Base-by-base conservation (phyloP, 2,113 vertebrate species). In the Glareola pratincola region DNA sequence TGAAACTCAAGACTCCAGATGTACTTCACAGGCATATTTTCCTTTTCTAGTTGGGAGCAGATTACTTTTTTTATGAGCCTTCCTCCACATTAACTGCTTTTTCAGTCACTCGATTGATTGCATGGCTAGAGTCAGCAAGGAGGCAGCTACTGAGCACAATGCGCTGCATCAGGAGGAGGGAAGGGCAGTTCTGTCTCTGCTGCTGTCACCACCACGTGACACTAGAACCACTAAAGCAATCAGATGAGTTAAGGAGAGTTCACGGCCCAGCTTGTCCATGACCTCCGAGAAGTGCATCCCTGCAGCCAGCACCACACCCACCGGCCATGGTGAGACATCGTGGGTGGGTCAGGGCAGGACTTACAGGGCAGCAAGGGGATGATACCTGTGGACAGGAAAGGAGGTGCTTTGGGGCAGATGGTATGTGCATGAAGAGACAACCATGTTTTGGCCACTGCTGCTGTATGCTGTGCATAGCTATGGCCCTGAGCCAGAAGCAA, bases 281-380 rank as follows among this genome's bases (percentile, higher is more conserved):
- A 66, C 12, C n/a, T 53, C 50, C 5, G 12, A 53, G 75, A 41
- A 71, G 56, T 1, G 30, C 13, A 21, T 23, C 34, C 4, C 13
- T 68, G 85, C 43, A 87, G 64, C 10, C 87, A 72, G 56, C 80
- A 59, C 51, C 59, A 41, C 59, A 29, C 18, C 29, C 54, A 41
- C 37, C 34, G 71, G 71, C 54, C 41, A 0, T 0, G 23, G 23
- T 43, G 64, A 81, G 63, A n/a, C 8, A 5, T 0, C 45, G 2
- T 0, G 9, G 54, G 63, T 32, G 56, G 32, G 50, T 81, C 60
- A 34, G 72, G 6, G 11, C 60, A 50, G 67, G 39, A 32, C 34
- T 41, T 45, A 41, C 68, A 37, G 54, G 36, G 62, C 47, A 63
- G 43, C 3, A 23, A 51, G 30, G n/a, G 26, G 67, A 32, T 15